Evolutionary conservation across 2,888 invertebrate species (phyloP), one percentile per base, ranked within the genome.

Genomic region (Tricholauxania praeusta): DNA sequence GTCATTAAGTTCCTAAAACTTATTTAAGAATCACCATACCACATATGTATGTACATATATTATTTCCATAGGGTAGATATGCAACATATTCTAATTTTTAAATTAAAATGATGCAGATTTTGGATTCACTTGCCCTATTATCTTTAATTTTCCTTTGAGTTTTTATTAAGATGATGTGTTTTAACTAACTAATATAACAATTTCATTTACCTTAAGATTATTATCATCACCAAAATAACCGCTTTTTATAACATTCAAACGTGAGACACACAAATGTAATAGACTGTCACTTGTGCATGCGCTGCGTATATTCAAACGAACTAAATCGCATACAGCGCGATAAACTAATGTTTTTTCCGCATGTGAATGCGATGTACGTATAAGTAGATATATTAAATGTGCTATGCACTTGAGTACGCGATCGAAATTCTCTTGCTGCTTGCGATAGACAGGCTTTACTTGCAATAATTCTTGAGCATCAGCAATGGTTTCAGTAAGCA

Each of bases 401-500:
- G 93, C 92, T 59, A 93, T 90, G 85, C 95, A 94, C 84, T 93
- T 93, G 80, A 96, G 89, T 76, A 92, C 92, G 82, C 93, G 92
- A 88, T 96, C 95, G 84, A 93, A 94, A 87, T 92, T 92, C 82
- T 94, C 95, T 79, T 93, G 92, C 84, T 96, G 96, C 80, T 92
- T 89, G 82, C 92, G 92, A 86, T 92, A 92, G 69, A 93, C 90
- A 3, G 96, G 96, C 75, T 91, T 90, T 75, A 89, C 87, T 71
- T 83, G 85, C 78, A 92, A 82, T 72, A 90, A 84, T 48, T 87
- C 82, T 77, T 90, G 87, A 63, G 89, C 86, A 88, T 90, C 91
- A 89, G 81, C 88, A 75, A 94, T 89, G 78, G 92, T 90, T 66
- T 89, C 89, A 10, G 92, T 91, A 32, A 95, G 88, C 76, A 94